A percentile compares a stretch with the other conserved stretches of the same genome.
Evolutionary conservation across 2,888 invertebrate species (phyloP).

Genomic region (Tanypteryx hageni): DNA sequence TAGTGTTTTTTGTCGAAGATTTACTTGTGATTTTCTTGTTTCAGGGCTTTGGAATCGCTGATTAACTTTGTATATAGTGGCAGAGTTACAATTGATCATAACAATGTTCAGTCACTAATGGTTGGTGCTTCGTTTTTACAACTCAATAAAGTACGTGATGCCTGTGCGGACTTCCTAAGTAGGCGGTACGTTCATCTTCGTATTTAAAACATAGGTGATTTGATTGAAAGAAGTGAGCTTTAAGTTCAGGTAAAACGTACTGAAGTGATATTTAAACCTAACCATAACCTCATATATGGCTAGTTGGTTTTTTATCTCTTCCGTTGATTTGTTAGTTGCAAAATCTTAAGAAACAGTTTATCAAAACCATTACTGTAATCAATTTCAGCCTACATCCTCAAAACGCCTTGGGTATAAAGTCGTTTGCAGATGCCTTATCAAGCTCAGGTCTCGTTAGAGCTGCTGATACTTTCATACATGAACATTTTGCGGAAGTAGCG

Average conservation of each 20-base stretch:
- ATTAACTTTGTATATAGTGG: conserved; percentile 93
- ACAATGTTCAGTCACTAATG: conserved; percentile 90
- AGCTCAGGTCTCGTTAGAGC: conserved; percentile 84
- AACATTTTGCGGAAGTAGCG: conserved; percentile 87
- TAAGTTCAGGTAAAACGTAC: too few relatives aligned
- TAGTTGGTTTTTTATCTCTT: not conserved
- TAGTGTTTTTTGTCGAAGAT: not conserved
- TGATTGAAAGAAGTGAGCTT: not conserved
- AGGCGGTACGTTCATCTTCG: conserved; percentile 77
- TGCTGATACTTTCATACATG: conserved; percentile 87
- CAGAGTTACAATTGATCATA: conserved; percentile 84
- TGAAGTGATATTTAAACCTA: not conserved
- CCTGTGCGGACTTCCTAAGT: conserved; percentile 88
- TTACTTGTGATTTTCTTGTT: conserved; percentile 70
- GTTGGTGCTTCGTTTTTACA: conserved; percentile 91
- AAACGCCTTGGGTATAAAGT: conserved; percentile 87
- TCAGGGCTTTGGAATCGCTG: conserved; percentile 86
- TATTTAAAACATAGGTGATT: not conserved
- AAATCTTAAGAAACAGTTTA: not conserved
- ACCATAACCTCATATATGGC: not conserved
- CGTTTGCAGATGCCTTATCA: conserved; percentile 88
- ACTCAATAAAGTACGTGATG: conserved; percentile 86
- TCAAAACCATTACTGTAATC: conserved; percentile 46
- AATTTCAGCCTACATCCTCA: conserved; percentile 83
- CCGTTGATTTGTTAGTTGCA: not conserved